Percentiles rank a stretch among this genome's conserved stretches.
phyloP scores from a whole-genome alignment of 2,113 vertebrate genomes.

The Notothenia rossii region DNA sequence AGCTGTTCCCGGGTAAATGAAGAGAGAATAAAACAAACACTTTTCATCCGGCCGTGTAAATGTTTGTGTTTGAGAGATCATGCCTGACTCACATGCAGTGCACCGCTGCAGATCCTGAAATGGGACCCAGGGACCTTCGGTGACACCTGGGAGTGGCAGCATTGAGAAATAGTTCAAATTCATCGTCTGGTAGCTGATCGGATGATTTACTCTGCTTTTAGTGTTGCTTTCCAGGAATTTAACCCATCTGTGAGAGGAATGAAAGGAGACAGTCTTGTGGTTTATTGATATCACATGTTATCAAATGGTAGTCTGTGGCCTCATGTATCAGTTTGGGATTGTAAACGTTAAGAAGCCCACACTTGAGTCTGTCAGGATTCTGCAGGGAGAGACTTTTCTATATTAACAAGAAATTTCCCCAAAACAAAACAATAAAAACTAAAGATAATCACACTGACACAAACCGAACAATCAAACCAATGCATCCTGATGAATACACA shows the following conservation, averaged over 20 bases:
- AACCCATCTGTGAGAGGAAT: background rate
- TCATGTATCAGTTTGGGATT: background rate
- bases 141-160: constrained; percentile 5
- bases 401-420: no score
- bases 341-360: constrained; percentile 13
- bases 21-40: constrained; percentile 45
- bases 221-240: no score
- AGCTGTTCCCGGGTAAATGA: constrained; percentile 28
- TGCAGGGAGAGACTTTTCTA: constrained; percentile 63
- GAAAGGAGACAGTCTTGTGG: background rate
- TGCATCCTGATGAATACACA: no score
- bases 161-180: background rate
- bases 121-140: background rate
- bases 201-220: background rate
- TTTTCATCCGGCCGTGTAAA: constrained; percentile 46
- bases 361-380: constrained; percentile 30
- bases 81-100: background rate
- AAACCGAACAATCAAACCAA: no score
- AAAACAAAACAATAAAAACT: no score
- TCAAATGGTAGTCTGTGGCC: background rate
- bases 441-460: no score
- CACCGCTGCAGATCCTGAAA: background rate
- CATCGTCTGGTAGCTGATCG: constrained; percentile 9
- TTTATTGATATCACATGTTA: background rate
- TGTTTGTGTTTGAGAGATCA: constrained; percentile 47